A percentile compares a stretch with the other conserved stretches of the same genome.
phyloP scores from a whole-genome alignment of 2,797 vertebrate genomes.

The Phataginus tetradactyla region DNA sequence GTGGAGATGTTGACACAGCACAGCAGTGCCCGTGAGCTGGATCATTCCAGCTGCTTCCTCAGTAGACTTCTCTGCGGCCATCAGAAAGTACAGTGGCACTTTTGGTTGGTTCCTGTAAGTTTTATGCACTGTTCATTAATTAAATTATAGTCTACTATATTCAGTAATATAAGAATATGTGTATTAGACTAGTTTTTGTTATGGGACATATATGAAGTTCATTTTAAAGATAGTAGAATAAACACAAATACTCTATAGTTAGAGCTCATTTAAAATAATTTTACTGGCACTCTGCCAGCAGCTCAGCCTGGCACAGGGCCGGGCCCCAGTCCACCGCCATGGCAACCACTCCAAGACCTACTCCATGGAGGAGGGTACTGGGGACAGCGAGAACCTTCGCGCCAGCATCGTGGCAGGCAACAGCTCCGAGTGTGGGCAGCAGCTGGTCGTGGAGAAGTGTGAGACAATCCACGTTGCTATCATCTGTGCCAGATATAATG shows the following conservation, averaged over 20 bases:
- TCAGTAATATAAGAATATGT: neutral
- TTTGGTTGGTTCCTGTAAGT: neutral
- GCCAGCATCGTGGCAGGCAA: slow-evolving; percentile 91
- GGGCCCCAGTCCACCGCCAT: slow-evolving; percentile 80
- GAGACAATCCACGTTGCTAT: slow-evolving; percentile 99
- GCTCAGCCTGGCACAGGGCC: slow-evolving; percentile 91
- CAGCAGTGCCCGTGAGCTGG: no score
- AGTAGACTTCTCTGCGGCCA: neutral
- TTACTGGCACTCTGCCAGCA: slow-evolving; percentile 88
- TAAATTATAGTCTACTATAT: neutral
- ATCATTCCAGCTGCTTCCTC: neutral
- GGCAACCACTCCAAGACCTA: slow-evolving; percentile 93
- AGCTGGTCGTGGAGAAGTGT: slow-evolving; percentile 96
- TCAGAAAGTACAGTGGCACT: neutral
- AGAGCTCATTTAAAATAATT: neutral
- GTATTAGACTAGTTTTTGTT: neutral
- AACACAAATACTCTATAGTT: neutral
- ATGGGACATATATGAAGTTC: neutral
- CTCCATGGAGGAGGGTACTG: slow-evolving; percentile 94
- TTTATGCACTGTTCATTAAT: neutral
- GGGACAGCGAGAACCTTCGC: slow-evolving; percentile 93
- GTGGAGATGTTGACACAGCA: neutral
- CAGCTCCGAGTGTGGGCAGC: slow-evolving; percentile 95
- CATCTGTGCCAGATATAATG: slow-evolving; percentile 98
- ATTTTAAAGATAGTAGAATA: neutral